These are phyloP conservation scores for Phyllotis vaccarum DNA, from an alignment of 2,797 vertebrate genomes.

Conservation along the genomic window DNA sequence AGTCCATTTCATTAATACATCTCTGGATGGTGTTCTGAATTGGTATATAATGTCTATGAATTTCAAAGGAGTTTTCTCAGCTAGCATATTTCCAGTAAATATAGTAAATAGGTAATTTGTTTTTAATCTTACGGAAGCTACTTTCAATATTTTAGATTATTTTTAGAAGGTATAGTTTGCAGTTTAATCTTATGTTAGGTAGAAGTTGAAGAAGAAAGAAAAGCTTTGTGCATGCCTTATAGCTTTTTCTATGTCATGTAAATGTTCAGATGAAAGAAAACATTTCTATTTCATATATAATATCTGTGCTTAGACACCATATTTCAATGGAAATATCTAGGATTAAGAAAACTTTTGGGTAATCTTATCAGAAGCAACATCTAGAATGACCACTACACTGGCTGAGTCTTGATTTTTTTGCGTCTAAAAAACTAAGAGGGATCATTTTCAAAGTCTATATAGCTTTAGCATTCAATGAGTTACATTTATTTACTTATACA, in stretches of 20 bases:
- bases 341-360: neutral
- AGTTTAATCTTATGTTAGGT: constrained; percentile 15
- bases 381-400: neutral
- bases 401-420: constrained; percentile 39
- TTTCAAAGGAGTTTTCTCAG: constrained; percentile 29
- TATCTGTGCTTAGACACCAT: neutral
- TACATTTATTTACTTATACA: constrained; percentile 53
- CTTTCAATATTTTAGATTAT: constrained; percentile 43
- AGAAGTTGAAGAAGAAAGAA: constrained; percentile 23
- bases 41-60: constrained; percentile 20
- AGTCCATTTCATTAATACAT: constrained; percentile 57
- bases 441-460: constrained; percentile 47
- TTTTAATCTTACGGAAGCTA: neutral
- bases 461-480: constrained; percentile 34
- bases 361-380: constrained; percentile 48
- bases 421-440: constrained; percentile 39
- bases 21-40: constrained; percentile 38
- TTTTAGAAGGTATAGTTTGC: constrained; percentile 25
- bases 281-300: constrained; percentile 28
- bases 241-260: constrained; percentile 21
- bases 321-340: constrained; percentile 30
- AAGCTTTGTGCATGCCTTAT: neutral
- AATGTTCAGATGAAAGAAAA: constrained; percentile 14
- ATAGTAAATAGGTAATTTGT: neutral
- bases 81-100: constrained; percentile 14